A percentile compares a stretch with the other conserved stretches of the same genome.
These are phyloP conservation scores for Mesorhabditis spiculigera DNA, from an alignment of 2,888 invertebrate genomes.

Conservation along the genomic window DNA sequence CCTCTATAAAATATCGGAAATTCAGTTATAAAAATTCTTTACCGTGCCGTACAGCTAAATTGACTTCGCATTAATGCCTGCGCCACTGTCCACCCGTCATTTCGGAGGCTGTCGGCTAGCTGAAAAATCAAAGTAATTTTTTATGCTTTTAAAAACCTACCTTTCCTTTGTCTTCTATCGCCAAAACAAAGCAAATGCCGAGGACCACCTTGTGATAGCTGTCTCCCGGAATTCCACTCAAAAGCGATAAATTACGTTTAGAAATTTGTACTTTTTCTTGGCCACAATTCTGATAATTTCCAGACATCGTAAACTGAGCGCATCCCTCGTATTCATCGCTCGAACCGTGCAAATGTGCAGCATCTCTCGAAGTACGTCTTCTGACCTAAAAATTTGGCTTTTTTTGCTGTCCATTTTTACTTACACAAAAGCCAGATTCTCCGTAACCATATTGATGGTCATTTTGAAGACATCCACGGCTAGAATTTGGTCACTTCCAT, in stretches of 20 bases:
- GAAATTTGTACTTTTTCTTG: too few species aligned
- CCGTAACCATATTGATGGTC: not conserved
- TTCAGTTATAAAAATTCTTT: not conserved
- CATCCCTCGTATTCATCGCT: not conserved
- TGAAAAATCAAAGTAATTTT: not conserved
- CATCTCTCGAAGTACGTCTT: not conserved
- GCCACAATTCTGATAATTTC: not conserved
- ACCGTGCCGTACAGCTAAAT: not conserved
- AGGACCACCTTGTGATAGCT: not conserved
- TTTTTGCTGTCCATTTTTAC: not conserved
- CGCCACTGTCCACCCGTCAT: not conserved
- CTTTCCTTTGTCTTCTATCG: not conserved
- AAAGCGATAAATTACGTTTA: too few species aligned
- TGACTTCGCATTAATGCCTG: not conserved
- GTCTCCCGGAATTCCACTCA: not conserved
- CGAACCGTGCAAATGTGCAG: not conserved
- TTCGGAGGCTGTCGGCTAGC: not conserved
- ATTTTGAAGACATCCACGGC: not conserved
- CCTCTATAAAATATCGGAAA: too few species aligned
- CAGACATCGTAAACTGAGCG: not conserved
- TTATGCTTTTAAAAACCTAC: not conserved
- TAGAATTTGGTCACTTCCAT: not conserved
- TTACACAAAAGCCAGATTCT: not conserved
- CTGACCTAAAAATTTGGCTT: not conserved
- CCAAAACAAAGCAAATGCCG: not conserved